A percentile compares a stretch with the other conserved stretches of the same genome.
Evolutionary conservation across 2,113 vertebrate genomes (phyloP).

Genomic region (Sturnus vulgaris): DNA sequence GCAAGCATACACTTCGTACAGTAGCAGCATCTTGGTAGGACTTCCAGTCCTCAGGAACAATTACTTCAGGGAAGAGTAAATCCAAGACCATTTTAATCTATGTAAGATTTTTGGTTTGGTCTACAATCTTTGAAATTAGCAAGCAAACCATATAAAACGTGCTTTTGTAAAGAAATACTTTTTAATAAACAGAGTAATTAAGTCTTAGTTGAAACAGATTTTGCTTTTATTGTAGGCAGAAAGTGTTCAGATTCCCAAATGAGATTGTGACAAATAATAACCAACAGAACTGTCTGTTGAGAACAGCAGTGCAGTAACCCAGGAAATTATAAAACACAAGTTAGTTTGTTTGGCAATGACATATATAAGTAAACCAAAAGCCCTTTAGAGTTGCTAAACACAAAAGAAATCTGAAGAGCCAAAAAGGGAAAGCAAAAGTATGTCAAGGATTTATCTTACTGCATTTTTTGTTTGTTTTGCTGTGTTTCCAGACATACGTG

Average conservation of each 20-base stretch:
- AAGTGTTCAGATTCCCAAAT: not conserved
- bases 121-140: not conserved
- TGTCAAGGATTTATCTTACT: not conserved
- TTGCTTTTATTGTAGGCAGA: not conserved
- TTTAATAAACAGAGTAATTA: not conserved
- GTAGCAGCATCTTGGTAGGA: not conserved
- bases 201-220: not conserved
- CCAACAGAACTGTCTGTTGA: not conserved
- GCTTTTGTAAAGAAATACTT: not conserved
- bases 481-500: not conserved
- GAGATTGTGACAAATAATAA: not conserved
- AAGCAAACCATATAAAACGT: not conserved
- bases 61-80: not conserved
- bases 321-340: not conserved
- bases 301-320: not conserved
- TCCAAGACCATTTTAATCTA: not conserved
- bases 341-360: not conserved
- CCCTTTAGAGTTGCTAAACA: not conserved
- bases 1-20: not conserved
- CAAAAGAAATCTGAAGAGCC: not conserved
- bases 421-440: not conserved
- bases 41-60: not conserved
- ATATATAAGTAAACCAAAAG: not conserved
- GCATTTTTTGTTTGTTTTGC: not conserved
- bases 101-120: not conserved